Evolutionary conservation across 2,888 invertebrate genomes (phyloP).

Genomic region (Neoitamus cyanurus): DNA sequence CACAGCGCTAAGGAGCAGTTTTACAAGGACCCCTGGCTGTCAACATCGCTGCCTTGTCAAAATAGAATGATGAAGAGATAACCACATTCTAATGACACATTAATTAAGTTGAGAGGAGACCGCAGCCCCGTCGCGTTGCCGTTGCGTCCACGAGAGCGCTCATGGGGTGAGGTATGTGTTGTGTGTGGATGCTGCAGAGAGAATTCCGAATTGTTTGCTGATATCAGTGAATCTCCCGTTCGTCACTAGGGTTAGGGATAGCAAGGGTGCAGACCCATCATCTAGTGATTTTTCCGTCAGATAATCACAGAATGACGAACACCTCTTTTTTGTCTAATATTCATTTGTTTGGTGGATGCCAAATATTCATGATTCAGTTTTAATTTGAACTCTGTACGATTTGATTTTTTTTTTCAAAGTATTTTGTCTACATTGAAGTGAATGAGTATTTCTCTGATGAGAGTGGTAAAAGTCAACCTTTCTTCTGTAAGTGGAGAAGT

Average conservation of each 20-base stretch:
- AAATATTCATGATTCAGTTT: not conserved
- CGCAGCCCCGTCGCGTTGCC: not conserved
- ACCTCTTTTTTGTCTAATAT: not conserved
- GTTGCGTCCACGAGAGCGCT: not conserved
- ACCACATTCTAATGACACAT: conserved; percentile 49
- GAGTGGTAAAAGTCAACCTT: no score
- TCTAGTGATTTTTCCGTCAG: not conserved
- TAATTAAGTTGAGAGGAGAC: conserved; percentile 45
- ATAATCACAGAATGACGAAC: not conserved
- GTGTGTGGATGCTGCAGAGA: not conserved
- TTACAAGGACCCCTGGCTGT: conserved; percentile 20
- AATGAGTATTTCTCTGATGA: no score
- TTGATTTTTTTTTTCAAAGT: no score
- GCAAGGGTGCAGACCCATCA: not conserved
- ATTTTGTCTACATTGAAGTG: no score
- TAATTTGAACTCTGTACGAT: not conserved
- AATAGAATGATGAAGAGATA: conserved; percentile 41
- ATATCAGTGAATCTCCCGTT: not conserved
- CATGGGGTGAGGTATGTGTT: not conserved
- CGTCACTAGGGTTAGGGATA: not conserved
- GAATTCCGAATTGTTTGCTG: not conserved
- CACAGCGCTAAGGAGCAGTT: not conserved
- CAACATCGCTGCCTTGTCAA: conserved; percentile 9
- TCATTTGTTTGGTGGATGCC: not conserved
- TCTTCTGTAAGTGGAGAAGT: no score